Evolutionary conservation across 2,797 vertebrate species (phyloP), one percentile per base, ranked within the genome.

Genomic region (Sciurus carolinensis): DNA sequence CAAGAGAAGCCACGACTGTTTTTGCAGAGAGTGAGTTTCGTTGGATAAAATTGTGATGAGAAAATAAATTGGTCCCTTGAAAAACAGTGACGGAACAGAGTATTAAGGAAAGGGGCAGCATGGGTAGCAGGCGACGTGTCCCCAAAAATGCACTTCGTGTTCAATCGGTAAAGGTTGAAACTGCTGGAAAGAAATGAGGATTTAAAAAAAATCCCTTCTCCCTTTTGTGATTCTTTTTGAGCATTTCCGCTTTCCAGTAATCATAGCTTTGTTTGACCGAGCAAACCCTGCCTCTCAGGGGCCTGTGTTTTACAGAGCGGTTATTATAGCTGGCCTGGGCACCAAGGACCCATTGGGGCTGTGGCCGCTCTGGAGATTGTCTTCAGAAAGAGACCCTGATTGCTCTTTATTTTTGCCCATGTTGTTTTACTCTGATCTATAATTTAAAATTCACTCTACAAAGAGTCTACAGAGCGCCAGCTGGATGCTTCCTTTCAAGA

Each of bases 371-470:
- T 90, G 54, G 96, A 97, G 97, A 94, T 73, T 97, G 94, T 98
- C 95, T 97, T 88, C 92, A 96, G 97, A 97, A 87, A 92, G 73
- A 86, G 79, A 62, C 90, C 77, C 96, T 97, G 98, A 97, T 98
- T 98, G 72, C 95, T 97, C 94, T 98, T 97, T 98, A 98, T 98
- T 98, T 98, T 98, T 98, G 97, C 95, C 94, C 90, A 42, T 98
- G 96, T 97, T 98, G 97, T 98, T 98, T 98, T 98, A 98, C 96
- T 97, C 97, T 95, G 50, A 97, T 98, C 97, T 98, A 10, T 98
- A 98, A 98, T 99, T 98, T 99, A 98, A 97, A 98, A 97, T 98
- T 97, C 96, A 92, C 94, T 91, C 93, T 95, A 98, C 97, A 93
- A 71, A 94, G 97, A 96, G 90, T 95, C 96, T 87, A 96, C 77